Conservation (phyloP, 2,888 invertebrate genomes). For the Chrysodeixis includens region DNA sequence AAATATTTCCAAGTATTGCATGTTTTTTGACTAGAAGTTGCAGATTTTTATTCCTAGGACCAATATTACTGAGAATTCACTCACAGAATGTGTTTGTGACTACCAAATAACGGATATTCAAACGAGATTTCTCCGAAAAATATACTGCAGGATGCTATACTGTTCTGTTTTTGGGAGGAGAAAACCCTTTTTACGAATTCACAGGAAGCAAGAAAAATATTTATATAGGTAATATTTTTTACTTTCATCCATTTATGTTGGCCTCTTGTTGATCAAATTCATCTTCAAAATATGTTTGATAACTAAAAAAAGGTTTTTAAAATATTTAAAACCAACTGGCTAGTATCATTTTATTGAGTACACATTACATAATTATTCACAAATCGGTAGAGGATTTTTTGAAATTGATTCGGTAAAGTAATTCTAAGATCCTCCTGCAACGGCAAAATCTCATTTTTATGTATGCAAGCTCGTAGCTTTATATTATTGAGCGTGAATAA, state of each 20-base stretch:
- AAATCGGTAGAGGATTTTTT: no score
- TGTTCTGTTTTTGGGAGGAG: not conserved
- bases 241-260: not conserved
- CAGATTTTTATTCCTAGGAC: not conserved
- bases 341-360: no score
- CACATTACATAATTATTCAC: no score
- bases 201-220: not conserved
- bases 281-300: not conserved
- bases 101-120: not conserved
- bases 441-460: no score
- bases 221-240: not conserved
- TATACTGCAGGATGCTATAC: not conserved
- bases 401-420: no score
- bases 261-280: not conserved
- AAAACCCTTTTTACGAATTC: not conserved
- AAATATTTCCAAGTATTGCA: not conserved
- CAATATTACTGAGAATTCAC: not conserved
- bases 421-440: no score
- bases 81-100: slow-evolving; percentile 4
- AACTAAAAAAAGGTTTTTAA: not conserved
- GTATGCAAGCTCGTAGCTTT: no score
- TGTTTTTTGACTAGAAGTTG: not conserved
- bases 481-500: no score
- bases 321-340: no score
- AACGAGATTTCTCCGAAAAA: slow-evolving; percentile 1